phyloP scores from a whole-genome alignment of 2,113 vertebrate genomes.

The Python bivittatus region DNA sequence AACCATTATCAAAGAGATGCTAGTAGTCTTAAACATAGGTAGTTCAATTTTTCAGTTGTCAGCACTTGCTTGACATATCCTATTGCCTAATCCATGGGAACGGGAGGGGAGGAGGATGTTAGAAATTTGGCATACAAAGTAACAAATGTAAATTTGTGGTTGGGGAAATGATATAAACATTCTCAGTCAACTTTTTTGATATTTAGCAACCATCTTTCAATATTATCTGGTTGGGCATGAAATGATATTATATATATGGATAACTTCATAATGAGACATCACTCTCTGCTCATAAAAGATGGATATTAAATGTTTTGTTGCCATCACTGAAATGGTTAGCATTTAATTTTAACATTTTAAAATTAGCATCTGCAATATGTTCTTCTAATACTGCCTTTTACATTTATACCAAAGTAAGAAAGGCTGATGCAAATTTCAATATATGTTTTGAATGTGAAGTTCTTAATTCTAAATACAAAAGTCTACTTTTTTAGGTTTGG shows the following conservation, averaged over 20 bases:
- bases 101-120: background rate
- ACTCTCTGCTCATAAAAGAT: background rate
- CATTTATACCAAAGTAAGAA: background rate
- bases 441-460: background rate
- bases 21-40: conserved; percentile 40
- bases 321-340: too few relatives aligned
- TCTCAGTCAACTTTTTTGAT: conserved; percentile 35
- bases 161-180: conserved; percentile 25
- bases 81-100: conserved; percentile 26
- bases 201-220: conserved; percentile 36
- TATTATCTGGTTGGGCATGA: background rate
- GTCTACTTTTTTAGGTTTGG: background rate
- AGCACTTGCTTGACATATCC: conserved; percentile 33
- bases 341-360: background rate
- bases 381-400: background rate
- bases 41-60: conserved; percentile 33
- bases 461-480: background rate
- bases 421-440: background rate
- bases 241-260: conserved; percentile 1
- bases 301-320: background rate
- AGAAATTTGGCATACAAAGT: conserved; percentile 46
- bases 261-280: conserved; percentile 36
- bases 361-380: background rate
- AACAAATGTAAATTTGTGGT: conserved; percentile 44
- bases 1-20: conserved; percentile 37